Percentiles rank a stretch among this genome's conserved stretches.
Evolutionary conservation across 2,888 invertebrate genomes (phyloP).

Genomic region (Archaeoteleia sp.): DNA sequence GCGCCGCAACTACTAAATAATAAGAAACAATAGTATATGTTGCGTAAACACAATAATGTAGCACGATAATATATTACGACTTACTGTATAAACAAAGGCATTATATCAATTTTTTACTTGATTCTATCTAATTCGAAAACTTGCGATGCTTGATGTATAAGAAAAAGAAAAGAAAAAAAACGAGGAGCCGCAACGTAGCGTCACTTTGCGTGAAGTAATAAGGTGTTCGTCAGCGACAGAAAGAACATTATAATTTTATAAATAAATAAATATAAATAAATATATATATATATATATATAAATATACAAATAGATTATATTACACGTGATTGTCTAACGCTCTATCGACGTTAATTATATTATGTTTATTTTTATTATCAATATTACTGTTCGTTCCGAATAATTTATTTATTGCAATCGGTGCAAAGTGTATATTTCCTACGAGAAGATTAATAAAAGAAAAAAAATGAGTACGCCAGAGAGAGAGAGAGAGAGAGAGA

Average conservation of each 20-base stretch:
- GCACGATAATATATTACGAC: constrained; percentile 68
- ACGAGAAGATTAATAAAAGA: constrained; percentile 33
- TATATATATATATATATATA: constrained; percentile 52
- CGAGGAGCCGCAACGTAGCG: too few species aligned
- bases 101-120: constrained; percentile 66
- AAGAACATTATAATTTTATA: constrained; percentile 53
- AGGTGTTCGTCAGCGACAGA: too few species aligned
- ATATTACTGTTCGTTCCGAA: constrained; percentile 62
- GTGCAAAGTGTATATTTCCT: constrained; percentile 49
- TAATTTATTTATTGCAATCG: constrained; percentile 71
- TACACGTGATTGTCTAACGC: constrained; percentile 64
- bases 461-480: too few species aligned
- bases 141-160: constrained; percentile 36
- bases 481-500: constrained; percentile 32
- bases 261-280: constrained; percentile 47
- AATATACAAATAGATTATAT: constrained; percentile 55
- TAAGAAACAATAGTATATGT: constrained; percentile 68
- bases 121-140: constrained; percentile 48
- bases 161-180: constrained; percentile 56
- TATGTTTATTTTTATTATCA: constrained; percentile 41
- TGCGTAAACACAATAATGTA: constrained; percentile 65
- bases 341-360: constrained; percentile 59
- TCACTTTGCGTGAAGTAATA: too few species aligned
- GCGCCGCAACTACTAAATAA: constrained; percentile 70
- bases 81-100: constrained; percentile 72